Conservation (phyloP, 1,140 invertebrate genomes). For the Megalonaias nervosa region DNA sequence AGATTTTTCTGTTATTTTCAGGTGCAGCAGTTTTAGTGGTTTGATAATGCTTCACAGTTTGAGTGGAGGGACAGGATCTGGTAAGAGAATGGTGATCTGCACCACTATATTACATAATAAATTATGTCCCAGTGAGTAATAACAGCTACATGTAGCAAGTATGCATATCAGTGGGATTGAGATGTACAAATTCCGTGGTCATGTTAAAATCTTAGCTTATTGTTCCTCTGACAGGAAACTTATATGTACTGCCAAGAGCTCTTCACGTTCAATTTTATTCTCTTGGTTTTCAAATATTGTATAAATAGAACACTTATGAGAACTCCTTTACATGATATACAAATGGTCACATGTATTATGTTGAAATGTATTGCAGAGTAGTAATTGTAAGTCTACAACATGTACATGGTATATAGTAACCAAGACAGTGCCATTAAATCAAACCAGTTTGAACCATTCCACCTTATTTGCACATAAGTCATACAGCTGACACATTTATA, state of each 20-base stretch:
- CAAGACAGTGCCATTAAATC: too few species aligned
- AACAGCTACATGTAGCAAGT: not conserved
- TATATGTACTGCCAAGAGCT: not conserved
- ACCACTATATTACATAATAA: not conserved
- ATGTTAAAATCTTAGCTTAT: not conserved
- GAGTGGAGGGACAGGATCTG: constrained; percentile 67
- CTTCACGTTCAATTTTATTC: too few species aligned
- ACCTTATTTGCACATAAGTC: too few species aligned
- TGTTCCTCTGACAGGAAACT: not conserved
- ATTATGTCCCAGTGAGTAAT: not conserved
- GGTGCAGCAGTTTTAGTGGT: constrained; percentile 62
- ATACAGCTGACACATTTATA: too few species aligned
- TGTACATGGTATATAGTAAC: too few species aligned
- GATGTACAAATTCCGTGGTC: not conserved
- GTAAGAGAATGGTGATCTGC: constrained; percentile 12
- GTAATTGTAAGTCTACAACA: too few species aligned
- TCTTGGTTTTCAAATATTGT: too few species aligned
- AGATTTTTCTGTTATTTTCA: constrained; percentile 27
- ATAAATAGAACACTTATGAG: too few species aligned
- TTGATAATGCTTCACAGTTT: constrained; percentile 65
- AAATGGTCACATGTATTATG: too few species aligned
- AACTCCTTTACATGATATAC: too few species aligned
- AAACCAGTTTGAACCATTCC: too few species aligned
- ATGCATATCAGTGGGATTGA: not conserved
- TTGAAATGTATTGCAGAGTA: too few species aligned